phyloP scores from a whole-genome alignment of 2,888 invertebrate species.

The Caenorhabditis macrosperma region DNA sequence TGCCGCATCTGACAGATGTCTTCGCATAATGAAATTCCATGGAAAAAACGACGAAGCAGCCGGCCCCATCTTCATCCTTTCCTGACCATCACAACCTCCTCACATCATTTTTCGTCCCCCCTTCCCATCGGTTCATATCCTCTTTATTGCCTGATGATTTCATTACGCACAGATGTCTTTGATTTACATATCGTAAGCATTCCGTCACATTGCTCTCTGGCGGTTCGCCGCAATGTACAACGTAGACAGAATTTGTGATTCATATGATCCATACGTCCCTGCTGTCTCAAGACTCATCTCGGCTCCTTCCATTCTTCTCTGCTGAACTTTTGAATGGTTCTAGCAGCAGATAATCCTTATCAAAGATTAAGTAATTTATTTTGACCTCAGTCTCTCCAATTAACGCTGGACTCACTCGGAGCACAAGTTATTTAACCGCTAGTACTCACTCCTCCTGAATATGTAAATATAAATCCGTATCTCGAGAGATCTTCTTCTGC shows the following conservation, averaged over 20 bases:
- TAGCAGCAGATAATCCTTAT: too few species aligned
- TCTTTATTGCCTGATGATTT: constrained; percentile 55
- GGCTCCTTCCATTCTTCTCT: background rate
- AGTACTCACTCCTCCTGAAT: background rate
- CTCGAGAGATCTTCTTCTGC: background rate
- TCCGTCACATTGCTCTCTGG: constrained; percentile 47
- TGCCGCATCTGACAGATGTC: constrained; percentile 42
- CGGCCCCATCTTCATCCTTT: constrained; percentile 15
- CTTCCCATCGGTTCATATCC: constrained; percentile 49
- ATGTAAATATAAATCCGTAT: background rate
- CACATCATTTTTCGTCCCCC: background rate
- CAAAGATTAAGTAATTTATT: too few species aligned
- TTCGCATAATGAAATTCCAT: constrained; percentile 34
- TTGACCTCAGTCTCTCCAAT: background rate
- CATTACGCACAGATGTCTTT: constrained; percentile 60
- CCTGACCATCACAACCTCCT: background rate
- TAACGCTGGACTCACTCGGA: too few species aligned
- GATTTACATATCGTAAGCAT: constrained; percentile 59
- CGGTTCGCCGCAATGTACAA: constrained; percentile 40
- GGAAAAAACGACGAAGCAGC: constrained; percentile 20
- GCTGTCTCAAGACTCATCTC: background rate
- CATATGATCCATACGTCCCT: constrained; percentile 36
- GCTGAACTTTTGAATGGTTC: constrained; percentile 46
- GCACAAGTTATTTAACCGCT: background rate
- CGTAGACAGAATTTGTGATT: constrained; percentile 33